Conservation (phyloP, 2,797 vertebrate species). For the Acropternis orthonyx region DNA sequence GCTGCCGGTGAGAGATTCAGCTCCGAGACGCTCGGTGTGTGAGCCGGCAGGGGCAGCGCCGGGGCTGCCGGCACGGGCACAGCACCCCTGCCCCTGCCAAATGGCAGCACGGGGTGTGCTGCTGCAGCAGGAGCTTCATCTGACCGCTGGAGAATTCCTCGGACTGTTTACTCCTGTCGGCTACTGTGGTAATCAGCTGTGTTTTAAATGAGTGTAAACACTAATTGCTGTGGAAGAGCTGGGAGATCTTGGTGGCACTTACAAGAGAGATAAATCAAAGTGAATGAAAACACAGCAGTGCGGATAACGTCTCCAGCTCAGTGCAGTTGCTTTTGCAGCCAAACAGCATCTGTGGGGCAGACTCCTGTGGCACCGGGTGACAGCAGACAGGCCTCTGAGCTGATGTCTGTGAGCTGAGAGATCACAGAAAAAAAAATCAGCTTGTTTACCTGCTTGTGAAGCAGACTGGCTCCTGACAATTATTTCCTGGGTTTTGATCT, state of each 20-base stretch:
- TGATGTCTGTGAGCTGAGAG: background rate
- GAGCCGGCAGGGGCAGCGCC: background rate
- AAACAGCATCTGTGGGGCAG: background rate
- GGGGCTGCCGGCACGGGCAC: background rate
- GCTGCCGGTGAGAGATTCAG: background rate
- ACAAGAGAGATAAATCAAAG: background rate
- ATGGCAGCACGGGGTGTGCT: background rate
- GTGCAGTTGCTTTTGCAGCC: background rate
- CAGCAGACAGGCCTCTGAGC: background rate
- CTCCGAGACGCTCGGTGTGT: fast-evolving
- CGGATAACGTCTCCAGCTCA: background rate
- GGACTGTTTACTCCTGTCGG: background rate
- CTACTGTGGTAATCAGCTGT: conserved; percentile 1
- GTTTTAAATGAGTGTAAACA: background rate
- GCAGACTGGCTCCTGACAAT: conserved; percentile 6
- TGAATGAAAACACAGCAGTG: background rate
- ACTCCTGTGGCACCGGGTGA: background rate
- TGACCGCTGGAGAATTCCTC: background rate
- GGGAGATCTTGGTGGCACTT: background rate
- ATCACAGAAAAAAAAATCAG: background rate
- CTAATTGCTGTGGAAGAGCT: background rate
- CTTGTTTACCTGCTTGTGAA: conserved; percentile 42
- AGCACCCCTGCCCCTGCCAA: background rate
- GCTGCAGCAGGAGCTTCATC: background rate
- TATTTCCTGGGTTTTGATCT: conserved; percentile 38